Conservation (phyloP, 1,140 invertebrate genomes). For the Periplaneta americana region DNA sequence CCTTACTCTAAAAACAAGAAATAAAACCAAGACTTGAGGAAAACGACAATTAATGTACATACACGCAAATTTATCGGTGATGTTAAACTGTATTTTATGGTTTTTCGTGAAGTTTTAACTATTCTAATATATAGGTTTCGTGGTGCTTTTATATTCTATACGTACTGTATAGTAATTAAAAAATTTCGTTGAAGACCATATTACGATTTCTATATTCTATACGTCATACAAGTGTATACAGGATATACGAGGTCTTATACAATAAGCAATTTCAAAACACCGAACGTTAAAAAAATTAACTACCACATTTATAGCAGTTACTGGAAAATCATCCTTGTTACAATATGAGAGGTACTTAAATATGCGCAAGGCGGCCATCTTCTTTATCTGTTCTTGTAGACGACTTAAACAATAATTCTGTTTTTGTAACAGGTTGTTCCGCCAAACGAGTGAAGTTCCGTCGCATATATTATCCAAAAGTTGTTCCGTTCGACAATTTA, state of each 20-base stretch:
- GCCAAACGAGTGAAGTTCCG: too few species aligned
- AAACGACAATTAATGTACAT: not conserved
- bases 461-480: too few species aligned
- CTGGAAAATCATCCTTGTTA: not conserved
- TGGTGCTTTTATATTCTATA: not conserved
- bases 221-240: not conserved
- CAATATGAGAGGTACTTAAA: not conserved
- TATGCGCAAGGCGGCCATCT: not conserved
- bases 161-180: not conserved
- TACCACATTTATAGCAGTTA: not conserved
- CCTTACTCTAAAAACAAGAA: not conserved
- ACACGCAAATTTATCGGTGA: not conserved
- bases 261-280: not conserved
- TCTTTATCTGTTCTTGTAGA: too few species aligned
- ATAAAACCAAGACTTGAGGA: not conserved
- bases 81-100: not conserved
- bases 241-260: not conserved
- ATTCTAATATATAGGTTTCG: not conserved
- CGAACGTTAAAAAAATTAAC: not conserved
- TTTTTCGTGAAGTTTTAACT: not conserved
- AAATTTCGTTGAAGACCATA: not conserved
- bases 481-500: too few species aligned
- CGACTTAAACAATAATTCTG: too few species aligned
- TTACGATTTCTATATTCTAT: not conserved
- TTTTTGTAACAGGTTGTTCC: too few species aligned